These are phyloP conservation scores for Amphiura filiformis DNA, from an alignment of 35 echinoderm and acorn worm genomes.

Conservation along the genomic window DNA sequence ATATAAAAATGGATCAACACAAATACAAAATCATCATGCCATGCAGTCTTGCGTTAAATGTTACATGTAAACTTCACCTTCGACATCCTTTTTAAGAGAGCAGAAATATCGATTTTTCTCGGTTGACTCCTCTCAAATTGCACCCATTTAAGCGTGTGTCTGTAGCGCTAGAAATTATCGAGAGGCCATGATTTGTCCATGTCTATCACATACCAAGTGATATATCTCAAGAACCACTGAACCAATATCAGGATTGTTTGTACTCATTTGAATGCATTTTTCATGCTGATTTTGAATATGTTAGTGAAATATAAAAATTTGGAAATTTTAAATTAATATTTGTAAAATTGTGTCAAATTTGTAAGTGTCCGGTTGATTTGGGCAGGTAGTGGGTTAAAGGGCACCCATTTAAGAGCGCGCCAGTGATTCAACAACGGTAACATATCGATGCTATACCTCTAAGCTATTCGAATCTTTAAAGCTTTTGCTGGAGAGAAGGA, in stretches of 20 bases:
- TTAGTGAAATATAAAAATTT: no score
- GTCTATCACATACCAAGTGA: no score
- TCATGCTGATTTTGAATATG: no score
- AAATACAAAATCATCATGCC: not conserved
- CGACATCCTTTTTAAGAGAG: not conserved
- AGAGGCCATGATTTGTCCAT: no score
- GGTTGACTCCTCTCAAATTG: not conserved
- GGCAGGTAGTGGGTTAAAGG: no score
- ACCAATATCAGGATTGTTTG: no score
- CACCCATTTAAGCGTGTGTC: not conserved
- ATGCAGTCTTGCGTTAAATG: not conserved
- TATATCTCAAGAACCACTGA: no score
- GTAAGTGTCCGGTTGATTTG: no score
- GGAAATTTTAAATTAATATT: no score
- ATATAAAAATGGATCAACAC: not conserved
- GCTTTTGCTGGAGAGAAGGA: not conserved
- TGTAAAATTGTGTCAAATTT: no score
- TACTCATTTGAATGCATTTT: no score
- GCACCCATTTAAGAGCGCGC: not conserved
- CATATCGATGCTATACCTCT: conserved; percentile 5
- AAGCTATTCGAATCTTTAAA: conserved; percentile 4
- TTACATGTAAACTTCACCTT: conserved; percentile 1
- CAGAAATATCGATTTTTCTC: not conserved
- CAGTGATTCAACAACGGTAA: not conserved
- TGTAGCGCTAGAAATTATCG: no score